Base-by-base conservation (phyloP, 2,888 invertebrate species). In the Augiades crinisus region DNA sequence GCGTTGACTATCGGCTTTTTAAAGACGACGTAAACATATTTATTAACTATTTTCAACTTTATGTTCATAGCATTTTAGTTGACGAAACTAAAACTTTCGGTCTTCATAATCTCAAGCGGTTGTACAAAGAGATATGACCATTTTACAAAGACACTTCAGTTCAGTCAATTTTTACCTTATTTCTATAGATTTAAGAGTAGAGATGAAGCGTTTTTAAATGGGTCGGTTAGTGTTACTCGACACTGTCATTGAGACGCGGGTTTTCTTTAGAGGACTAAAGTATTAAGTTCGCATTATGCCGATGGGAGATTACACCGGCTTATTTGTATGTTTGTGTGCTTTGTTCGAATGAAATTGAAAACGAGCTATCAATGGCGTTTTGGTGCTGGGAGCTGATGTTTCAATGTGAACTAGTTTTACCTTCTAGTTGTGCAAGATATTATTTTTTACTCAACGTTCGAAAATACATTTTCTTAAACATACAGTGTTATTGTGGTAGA, bases 1-100 rank as follows among this genome's bases (percentile, higher is more conserved):
- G 81, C 72, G 62, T 67, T 62, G 65, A 77, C 70, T 72, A 75
- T 62, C 69, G 70, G 71, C 60, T 38, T 62, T 68, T 62, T 61
- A 61, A 41, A 44, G 24, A n/a, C 19, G 14, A 8, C 10, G n/a
- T 41, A 19, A 30, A 14, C 3, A 6, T 43, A 33, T 19, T n/a
- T 4, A 24, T 36, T 6, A 16, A 19, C 31, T 31, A 44, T 22
- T 44, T 10, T 14, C 14, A 22, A 51, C 51, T 16, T 44, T 51
- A 50, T 34, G 27, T 17, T n/a, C 5, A 27, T 4, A 2, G 1
- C 4, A 8, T 4, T 49, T 33, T 10, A 33, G 47, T 33, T 34
- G n/a, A 41, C 4, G 5, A 41, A 41, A 41, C 12, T 3, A 41
- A 16, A 7, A 21, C 16, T 22, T 19, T 12, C 5, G 21, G 24